Evolutionary conservation across 2,797 vertebrate genomes (phyloP).

Genomic region (Melanotaenia boesemani): DNA sequence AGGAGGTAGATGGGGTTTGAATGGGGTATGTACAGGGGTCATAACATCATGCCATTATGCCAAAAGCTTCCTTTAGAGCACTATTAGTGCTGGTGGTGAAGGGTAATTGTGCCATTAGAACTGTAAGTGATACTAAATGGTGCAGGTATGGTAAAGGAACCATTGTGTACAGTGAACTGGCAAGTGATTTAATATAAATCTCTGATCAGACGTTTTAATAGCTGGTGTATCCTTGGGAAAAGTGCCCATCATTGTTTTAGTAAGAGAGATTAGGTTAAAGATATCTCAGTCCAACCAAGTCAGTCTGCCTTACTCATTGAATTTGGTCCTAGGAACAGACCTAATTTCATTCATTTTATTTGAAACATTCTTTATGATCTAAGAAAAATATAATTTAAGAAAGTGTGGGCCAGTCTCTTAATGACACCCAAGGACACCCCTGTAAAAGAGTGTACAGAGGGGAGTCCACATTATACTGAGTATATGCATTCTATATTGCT

Average conservation of each 20-base stretch:
- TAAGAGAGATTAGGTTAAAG: slow-evolving; percentile 51
- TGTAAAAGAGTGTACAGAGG: slow-evolving; percentile 16
- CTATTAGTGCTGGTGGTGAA: slow-evolving; percentile 79
- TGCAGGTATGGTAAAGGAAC: slow-evolving; percentile 76
- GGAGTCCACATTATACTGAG: slow-evolving; percentile 28
- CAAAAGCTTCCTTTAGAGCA: slow-evolving; percentile 73
- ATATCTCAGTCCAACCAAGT: slow-evolving; percentile 32
- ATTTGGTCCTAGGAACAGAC: slow-evolving; percentile 37
- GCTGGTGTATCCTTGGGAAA: slow-evolving; percentile 77
- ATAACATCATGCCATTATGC: slow-evolving; percentile 68
- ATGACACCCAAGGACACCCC: slow-evolving; percentile 32
- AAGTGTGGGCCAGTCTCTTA: slow-evolving; percentile 22
- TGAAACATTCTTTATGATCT: slow-evolving; percentile 25
- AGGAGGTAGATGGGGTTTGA: slow-evolving; percentile 59
- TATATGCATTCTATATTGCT: slow-evolving; percentile 37
- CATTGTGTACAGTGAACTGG: slow-evolving; percentile 57
- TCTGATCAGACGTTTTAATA: slow-evolving; percentile 74
- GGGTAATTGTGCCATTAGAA: slow-evolving; percentile 81
- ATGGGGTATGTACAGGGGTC: slow-evolving; percentile 69
- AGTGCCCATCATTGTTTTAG: slow-evolving; percentile 67
- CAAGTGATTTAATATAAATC: slow-evolving; percentile 74
- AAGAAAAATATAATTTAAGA: slow-evolving; percentile 24
- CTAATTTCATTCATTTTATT: slow-evolving; percentile 43
- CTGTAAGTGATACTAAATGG: slow-evolving; percentile 80
- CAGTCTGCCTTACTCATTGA: slow-evolving; percentile 41